Percentiles rank a stretch among this genome's conserved stretches.
These are phyloP conservation scores for Xiphydria camelus DNA, from an alignment of 2,888 invertebrate genomes.

Conservation along the genomic window DNA sequence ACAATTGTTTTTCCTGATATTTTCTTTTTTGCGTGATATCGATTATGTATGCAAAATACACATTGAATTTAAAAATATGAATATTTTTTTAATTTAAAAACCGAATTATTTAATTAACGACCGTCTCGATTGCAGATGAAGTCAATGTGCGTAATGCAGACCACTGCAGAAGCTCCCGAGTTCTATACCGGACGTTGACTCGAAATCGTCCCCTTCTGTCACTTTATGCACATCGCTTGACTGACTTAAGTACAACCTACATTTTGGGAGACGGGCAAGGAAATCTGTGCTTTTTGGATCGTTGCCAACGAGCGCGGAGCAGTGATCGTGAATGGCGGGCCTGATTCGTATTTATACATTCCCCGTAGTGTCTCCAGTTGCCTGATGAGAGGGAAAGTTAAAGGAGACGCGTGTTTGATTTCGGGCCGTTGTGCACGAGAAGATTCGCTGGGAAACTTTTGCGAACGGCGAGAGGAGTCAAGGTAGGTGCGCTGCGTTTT, in stretches of 20 bases:
- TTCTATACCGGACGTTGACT: slow-evolving; percentile 34
- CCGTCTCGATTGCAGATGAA: slow-evolving; percentile 41
- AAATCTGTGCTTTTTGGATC: slow-evolving; percentile 28
- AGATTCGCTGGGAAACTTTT: no score
- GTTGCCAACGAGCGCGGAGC: slow-evolving; percentile 29
- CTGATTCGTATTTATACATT: not conserved
- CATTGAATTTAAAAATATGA: no score
- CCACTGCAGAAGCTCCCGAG: slow-evolving; percentile 27
- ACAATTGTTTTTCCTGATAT: no score
- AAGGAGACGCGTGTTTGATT: no score
- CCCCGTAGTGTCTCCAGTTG: not conserved
- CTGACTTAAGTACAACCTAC: slow-evolving; percentile 37
- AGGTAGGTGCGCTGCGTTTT: no score
- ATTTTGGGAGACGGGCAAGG: slow-evolving; percentile 5
- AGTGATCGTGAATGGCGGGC: slow-evolving; percentile 22
- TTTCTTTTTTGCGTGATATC: no score
- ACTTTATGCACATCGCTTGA: slow-evolving; percentile 43
- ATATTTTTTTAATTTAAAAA: no score
- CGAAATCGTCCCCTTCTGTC: slow-evolving; percentile 39
- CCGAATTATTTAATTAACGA: slow-evolving; percentile 1
- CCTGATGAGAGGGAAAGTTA: not conserved
- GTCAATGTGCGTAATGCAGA: slow-evolving; percentile 30
- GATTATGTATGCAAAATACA: no score
- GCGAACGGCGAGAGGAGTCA: no score
- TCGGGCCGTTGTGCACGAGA: no score